Evolutionary conservation across 2,113 vertebrate species (phyloP).

Genomic region (Peromyscus californicus): DNA sequence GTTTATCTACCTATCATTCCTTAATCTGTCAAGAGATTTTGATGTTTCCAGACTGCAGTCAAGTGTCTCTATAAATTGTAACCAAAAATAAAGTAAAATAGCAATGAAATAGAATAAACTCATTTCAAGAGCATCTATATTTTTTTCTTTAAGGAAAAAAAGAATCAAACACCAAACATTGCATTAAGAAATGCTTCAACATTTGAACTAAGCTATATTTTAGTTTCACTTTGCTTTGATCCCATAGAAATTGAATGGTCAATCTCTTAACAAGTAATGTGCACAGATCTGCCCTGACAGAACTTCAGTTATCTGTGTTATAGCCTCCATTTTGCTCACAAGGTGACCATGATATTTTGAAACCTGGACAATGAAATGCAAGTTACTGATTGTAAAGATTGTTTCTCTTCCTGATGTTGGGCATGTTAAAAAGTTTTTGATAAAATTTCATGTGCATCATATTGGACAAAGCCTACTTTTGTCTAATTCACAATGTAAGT

Average conservation of each 20-base stretch:
- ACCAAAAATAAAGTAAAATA: not conserved
- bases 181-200: not conserved
- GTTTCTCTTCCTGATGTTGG: not conserved
- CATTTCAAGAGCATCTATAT: not conserved
- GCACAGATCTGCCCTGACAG: no score
- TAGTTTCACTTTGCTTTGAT: not conserved
- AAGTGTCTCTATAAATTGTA: not conserved
- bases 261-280: not conserved
- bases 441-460: not conserved
- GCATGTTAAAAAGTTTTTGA: not conserved
- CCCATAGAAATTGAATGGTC: not conserved
- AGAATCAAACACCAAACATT: not conserved
- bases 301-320: not conserved
- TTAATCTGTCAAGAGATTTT: not conserved
- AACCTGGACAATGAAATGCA: not conserved
- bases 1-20: not conserved
- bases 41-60: not conserved
- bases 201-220: not conserved
- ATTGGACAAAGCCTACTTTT: not conserved
- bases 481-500: not conserved
- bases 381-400: not conserved
- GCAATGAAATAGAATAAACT: not conserved
- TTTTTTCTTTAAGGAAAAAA: not conserved
- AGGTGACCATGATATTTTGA: accelerated
- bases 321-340: not conserved